Evolutionary conservation across 2,797 vertebrate genomes (phyloP).

Genomic region (Acanthopagrus latus): DNA sequence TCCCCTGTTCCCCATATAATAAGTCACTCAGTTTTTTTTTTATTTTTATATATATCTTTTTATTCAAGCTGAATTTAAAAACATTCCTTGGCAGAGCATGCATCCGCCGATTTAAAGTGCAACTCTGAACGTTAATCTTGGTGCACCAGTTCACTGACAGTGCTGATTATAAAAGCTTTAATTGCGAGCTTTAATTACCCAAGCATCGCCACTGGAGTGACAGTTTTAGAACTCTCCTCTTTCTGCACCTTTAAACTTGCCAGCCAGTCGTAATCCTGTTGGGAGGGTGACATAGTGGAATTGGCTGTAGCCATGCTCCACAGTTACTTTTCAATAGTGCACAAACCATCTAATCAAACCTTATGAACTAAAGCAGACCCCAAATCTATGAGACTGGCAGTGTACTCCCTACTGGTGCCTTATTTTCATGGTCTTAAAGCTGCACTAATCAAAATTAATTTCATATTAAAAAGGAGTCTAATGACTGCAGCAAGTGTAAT

Average conservation of each 20-base stretch:
- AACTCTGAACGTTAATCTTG: constrained; percentile 76
- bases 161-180: constrained; percentile 84
- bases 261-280: constrained; percentile 71
- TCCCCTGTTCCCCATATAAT: constrained; percentile 26
- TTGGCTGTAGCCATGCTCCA: constrained; percentile 62
- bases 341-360: constrained; percentile 71
- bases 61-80: constrained; percentile 70
- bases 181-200: constrained; percentile 80
- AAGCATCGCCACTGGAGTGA: constrained; percentile 69
- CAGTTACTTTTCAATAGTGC: constrained; percentile 67
- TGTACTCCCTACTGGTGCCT: constrained; percentile 12
- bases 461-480: constrained; percentile 6
- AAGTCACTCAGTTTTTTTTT: constrained; percentile 55
- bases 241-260: constrained; percentile 75
- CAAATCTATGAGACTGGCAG: constrained; percentile 30
- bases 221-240: constrained; percentile 76
- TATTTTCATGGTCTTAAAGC: constrained; percentile 32
- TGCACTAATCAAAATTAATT: constrained; percentile 23
- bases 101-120: constrained; percentile 69
- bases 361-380: constrained; percentile 56
- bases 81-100: constrained; percentile 58
- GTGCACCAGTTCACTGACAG: constrained; percentile 74
- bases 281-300: constrained; percentile 72
- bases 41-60: too few relatives aligned
- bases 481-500: constrained; percentile 10